These are phyloP conservation scores for Phylloscopus trochilus DNA, from an alignment of 2,113 vertebrate species.

Conservation along the genomic window DNA sequence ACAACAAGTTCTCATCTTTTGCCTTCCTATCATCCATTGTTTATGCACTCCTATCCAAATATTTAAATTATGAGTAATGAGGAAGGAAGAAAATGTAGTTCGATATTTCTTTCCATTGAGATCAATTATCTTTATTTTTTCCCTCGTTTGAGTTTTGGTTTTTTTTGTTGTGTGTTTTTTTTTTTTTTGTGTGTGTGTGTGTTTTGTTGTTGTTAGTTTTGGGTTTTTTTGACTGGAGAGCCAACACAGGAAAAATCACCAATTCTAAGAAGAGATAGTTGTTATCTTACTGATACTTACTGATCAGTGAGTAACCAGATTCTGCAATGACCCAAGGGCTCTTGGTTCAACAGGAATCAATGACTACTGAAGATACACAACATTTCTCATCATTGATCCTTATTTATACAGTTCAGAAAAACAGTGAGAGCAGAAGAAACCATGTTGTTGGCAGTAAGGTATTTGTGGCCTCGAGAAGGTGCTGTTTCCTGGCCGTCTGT, in stretches of 20 bases:
- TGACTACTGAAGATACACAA: background rate
- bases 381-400: background rate
- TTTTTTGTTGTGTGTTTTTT: background rate
- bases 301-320: background rate
- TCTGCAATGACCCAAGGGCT: background rate
- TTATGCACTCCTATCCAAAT: slow-evolving; percentile 14
- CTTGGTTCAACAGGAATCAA: background rate
- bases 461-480: background rate
- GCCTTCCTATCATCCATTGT: background rate
- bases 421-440: background rate
- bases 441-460: background rate
- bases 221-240: background rate
- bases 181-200: background rate
- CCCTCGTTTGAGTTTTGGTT: fast-evolving
- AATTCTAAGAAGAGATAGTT: background rate
- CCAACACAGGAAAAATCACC: background rate
- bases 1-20: background rate
- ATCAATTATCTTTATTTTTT: slow-evolving; percentile 60
- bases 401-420: background rate
- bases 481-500: background rate
- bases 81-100: slow-evolving; percentile 17
- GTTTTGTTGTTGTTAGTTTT: background rate
- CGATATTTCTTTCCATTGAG: slow-evolving; percentile 40
- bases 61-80: slow-evolving; percentile 59
- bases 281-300: background rate